Evolutionary conservation across 1,140 invertebrate species (phyloP), one percentile per base, ranked within the genome.

Genomic region (Sitophilus oryzae): DNA sequence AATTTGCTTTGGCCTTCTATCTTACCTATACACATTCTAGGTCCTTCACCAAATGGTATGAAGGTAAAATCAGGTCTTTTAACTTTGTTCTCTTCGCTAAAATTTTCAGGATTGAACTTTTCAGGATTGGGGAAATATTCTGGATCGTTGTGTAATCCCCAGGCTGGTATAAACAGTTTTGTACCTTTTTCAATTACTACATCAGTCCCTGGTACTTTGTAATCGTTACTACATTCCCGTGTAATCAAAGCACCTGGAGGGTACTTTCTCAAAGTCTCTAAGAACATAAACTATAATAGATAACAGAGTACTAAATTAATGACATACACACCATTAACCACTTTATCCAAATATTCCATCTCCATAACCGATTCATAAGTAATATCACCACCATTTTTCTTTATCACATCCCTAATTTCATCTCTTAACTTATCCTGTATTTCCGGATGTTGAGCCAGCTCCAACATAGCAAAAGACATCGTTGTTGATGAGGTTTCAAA

Each of bases 71-170:
- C 38, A 5, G 38, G 38, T 20, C 38, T 40, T 15, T 5, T 20
- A 14, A 14, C 38, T 40, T 40, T 40, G 22, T 61, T 63, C 58
- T 73, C 70, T 37, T 70, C 64, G 3, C 57, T 65, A 54, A 78
- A 84, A 20, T 40, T 40, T 20, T 84, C 80, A 0, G 86, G 86
- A 70, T 85, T 74, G 59, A 85, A 89, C 5, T 60, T 69, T 6
- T 82, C 74, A 4, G 86, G 85, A 58, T 87, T 71, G 3, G 78
- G 73, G 67, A 76, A 89, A 42, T 78, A 73, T 10, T 75, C 67
- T 2, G 79, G 75, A 73, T 87, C 80, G 21, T 76, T 67, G 58
- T 89, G 85, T 16, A 87, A 75, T 15, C 76, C 75, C 45, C 77
- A 76, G 0, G 73, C 62, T 11, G 79, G 78, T 52, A 82, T 75